Conservation (phyloP, 2,113 vertebrate species). For the Ochotona princeps region DNA sequence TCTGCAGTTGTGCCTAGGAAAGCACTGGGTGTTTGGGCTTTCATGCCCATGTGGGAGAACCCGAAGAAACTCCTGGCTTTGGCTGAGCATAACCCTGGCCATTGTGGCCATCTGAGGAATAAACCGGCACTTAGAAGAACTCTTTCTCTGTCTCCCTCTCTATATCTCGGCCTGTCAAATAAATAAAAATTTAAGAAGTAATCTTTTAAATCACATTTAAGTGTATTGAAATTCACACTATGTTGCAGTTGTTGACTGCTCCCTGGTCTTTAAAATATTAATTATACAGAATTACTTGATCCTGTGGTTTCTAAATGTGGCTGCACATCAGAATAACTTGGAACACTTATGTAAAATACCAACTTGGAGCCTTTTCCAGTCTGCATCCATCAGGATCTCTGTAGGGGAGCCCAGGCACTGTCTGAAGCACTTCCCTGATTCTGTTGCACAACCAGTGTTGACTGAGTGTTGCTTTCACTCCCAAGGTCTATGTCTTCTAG, state of each 20-base stretch:
- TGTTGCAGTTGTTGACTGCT: neutral
- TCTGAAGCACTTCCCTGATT: neutral
- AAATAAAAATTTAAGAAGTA: neutral
- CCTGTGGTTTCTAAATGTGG: neutral
- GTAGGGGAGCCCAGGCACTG: too few species aligned
- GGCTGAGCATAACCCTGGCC: too few species aligned
- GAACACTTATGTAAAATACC: neutral
- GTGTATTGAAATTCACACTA: neutral
- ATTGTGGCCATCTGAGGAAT: too few species aligned
- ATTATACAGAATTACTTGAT: constrained; percentile 21
- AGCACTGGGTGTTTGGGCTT: too few species aligned
- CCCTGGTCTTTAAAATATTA: constrained; percentile 15
- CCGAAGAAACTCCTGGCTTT: too few species aligned
- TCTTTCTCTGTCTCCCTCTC: too few species aligned
- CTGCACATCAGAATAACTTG: neutral
- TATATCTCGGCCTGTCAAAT: too few species aligned
- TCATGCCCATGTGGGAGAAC: too few species aligned
- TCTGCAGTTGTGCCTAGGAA: too few species aligned
- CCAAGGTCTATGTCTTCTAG: neutral
- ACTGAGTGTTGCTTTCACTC: neutral
- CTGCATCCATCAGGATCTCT: neutral
- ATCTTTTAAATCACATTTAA: constrained; percentile 34
- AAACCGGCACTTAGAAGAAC: too few species aligned
- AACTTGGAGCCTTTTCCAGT: neutral
- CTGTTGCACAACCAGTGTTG: neutral